Percentiles rank a stretch among this genome's conserved stretches.
phyloP scores from a whole-genome alignment of 2,888 invertebrate genomes.

The Agonum fuliginosum region DNA sequence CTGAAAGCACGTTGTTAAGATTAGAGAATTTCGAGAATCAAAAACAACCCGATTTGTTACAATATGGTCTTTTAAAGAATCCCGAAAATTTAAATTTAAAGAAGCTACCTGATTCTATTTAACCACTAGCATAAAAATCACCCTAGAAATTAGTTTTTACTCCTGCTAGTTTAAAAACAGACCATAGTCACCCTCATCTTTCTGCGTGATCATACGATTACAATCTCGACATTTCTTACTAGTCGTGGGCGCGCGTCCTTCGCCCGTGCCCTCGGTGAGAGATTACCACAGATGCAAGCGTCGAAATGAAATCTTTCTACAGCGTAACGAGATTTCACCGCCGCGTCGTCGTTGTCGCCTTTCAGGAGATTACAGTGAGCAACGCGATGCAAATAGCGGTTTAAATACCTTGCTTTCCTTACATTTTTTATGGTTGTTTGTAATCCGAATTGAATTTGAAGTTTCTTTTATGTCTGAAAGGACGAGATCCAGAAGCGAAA shows the following conservation, averaged over 20 bases:
- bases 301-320: slow-evolving; percentile 52
- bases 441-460: slow-evolving; percentile 58
- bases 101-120: no score
- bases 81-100: no score
- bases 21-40: no score
- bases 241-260: not conserved
- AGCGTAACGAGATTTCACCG: slow-evolving; percentile 46
- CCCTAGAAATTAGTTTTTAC: no score
- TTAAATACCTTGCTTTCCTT: slow-evolving; percentile 56
- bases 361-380: slow-evolving; percentile 52
- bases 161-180: no score
- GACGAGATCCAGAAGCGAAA: slow-evolving; percentile 31
- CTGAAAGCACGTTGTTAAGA: no score
- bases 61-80: no score
- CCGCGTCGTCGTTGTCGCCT: slow-evolving; percentile 27
- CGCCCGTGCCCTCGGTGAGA: not conserved
- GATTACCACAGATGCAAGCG: slow-evolving; percentile 39
- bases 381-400: slow-evolving; percentile 58
- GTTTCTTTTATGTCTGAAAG: slow-evolving; percentile 50
- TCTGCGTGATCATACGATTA: not conserved
- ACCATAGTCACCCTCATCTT: no score
- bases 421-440: slow-evolving; percentile 57
- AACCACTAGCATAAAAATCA: no score
- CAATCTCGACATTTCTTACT: not conserved
- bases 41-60: no score